Conservation (phyloP, 2,113 vertebrate genomes). For the Cheilinus undulatus region DNA sequence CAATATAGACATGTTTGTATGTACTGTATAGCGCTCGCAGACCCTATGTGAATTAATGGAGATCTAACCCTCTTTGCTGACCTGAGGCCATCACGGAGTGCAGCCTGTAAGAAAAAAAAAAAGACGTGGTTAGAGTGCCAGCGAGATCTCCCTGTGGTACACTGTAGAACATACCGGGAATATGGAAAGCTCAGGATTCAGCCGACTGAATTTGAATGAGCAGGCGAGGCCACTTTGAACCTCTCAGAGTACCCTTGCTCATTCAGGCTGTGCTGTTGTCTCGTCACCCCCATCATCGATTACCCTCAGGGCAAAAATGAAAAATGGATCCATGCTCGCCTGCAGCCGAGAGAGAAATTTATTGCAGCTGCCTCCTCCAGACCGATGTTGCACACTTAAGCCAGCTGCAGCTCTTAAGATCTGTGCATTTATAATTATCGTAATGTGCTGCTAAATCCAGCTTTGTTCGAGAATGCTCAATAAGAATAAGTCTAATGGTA, state of each 20-base stretch:
- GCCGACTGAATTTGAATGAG: slow-evolving; percentile 73
- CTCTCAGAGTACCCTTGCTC: slow-evolving; percentile 58
- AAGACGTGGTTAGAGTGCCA: slow-evolving; percentile 57
- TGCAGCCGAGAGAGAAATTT: slow-evolving; percentile 51
- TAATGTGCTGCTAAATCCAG: slow-evolving; percentile 5
- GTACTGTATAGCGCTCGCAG: slow-evolving; percentile 28
- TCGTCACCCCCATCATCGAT: slow-evolving; percentile 75
- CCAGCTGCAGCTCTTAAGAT: slow-evolving; percentile 21
- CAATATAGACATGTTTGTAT: slow-evolving; percentile 2
- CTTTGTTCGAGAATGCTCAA: not conserved
- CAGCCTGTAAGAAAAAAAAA: slow-evolving; percentile 49
- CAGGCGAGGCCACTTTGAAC: slow-evolving; percentile 62
- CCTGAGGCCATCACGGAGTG: slow-evolving; percentile 59
- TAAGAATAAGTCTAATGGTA: not conserved
- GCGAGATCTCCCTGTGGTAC: slow-evolving; percentile 48
- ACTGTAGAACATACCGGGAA: slow-evolving; percentile 51
- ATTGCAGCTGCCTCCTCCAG: slow-evolving; percentile 38
- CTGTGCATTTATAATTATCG: slow-evolving; percentile 15
- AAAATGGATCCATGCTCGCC: slow-evolving; percentile 72
- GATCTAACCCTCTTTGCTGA: slow-evolving; percentile 56
- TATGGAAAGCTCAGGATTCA: slow-evolving; percentile 66
- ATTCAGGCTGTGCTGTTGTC: slow-evolving; percentile 73
- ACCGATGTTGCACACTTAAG: slow-evolving; percentile 45
- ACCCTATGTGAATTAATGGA: slow-evolving; percentile 67
- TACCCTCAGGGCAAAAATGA: slow-evolving; percentile 76